Conservation (phyloP, 2,888 invertebrate species). For the Cantharis nigra region DNA sequence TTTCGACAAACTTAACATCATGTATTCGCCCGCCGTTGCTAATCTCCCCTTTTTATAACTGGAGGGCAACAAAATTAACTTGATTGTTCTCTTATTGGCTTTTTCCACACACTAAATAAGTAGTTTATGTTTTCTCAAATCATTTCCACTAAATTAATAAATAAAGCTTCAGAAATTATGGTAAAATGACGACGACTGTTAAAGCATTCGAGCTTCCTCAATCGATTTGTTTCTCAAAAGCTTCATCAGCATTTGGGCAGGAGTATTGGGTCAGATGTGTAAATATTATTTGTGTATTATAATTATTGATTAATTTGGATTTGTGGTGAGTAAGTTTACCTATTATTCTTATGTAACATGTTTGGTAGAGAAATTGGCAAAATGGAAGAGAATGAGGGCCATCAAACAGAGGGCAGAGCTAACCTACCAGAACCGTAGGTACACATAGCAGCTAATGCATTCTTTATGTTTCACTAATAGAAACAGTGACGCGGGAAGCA, state of each 20-base stretch:
- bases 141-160: constrained; percentile 20
- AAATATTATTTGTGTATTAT: background rate
- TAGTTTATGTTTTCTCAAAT: constrained; percentile 4
- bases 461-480: constrained; percentile 54
- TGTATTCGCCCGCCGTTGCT: constrained; percentile 12
- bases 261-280: background rate
- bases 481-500: constrained; percentile 50
- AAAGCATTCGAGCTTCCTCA: background rate
- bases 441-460: constrained; percentile 53
- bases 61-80: constrained; percentile 19
- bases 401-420: constrained; percentile 48
- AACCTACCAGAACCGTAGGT: constrained; percentile 51
- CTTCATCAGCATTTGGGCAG: background rate
- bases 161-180: background rate
- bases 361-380: constrained; percentile 39
- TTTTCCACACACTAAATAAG: constrained; percentile 18
- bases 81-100: constrained; percentile 28
- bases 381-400: constrained; percentile 40
- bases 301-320: background rate
- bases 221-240: background rate
- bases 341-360: constrained; percentile 22
- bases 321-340: constrained; percentile 20
- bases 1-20: constrained; percentile 1
- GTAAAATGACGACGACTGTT: background rate
- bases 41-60: constrained; percentile 17